Percentiles rank a stretch among this genome's conserved stretches.
phyloP scores from a whole-genome alignment of 2,888 invertebrate species.

The Nudaria mundana region DNA sequence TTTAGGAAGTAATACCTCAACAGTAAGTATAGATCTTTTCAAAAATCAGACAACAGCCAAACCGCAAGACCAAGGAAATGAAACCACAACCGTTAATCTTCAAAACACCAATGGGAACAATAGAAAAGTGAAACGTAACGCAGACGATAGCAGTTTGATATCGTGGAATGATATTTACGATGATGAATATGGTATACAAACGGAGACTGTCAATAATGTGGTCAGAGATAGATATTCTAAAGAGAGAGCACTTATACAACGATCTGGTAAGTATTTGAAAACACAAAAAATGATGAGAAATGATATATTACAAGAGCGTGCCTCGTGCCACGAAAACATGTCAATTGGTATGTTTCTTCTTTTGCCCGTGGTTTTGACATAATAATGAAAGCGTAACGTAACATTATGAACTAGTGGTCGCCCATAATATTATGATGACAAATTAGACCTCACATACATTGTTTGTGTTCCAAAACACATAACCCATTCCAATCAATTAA shows the following conservation, averaged over 20 bases:
- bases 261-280: slow-evolving; percentile 40
- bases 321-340: no score
- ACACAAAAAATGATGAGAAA: background rate
- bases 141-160: slow-evolving; percentile 44
- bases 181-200: slow-evolving; percentile 60
- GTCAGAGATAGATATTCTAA: slow-evolving; percentile 39
- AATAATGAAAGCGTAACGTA: no score
- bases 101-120: background rate
- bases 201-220: slow-evolving; percentile 34
- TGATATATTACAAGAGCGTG: no score
- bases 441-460: no score
- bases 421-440: no score
- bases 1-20: background rate
- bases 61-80: slow-evolving; percentile 2
- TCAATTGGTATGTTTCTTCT: no score
- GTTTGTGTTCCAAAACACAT: no score
- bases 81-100: slow-evolving; percentile 1
- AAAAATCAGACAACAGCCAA: background rate
- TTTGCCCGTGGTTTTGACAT: no score
- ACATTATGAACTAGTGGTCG: no score
- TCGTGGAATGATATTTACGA: slow-evolving; percentile 70
- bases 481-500: no score
- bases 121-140: slow-evolving; percentile 51
- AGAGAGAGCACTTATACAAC: slow-evolving; percentile 39
- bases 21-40: background rate